Base-by-base conservation (phyloP, 2,797 vertebrate genomes). In the Salarias fasciatus region DNA sequence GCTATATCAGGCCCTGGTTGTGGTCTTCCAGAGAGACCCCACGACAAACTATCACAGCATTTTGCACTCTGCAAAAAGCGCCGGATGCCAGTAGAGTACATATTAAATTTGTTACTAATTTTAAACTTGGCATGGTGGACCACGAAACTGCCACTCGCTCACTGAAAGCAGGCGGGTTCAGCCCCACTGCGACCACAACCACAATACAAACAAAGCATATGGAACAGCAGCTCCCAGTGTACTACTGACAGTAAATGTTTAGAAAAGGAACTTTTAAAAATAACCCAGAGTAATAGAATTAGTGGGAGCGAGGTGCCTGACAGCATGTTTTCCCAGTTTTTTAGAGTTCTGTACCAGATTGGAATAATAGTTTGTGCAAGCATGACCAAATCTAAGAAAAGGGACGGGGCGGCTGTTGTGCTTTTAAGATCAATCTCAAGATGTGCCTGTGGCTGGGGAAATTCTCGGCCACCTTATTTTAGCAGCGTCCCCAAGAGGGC, bases 21-120 rank as follows among this genome's bases (percentile, higher is more conserved):
- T 88, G 94, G 94, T 94, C 95, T 94, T 92, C 87, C 82, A 88
- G 86, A 75, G 70, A 93, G 90, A 92, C 91, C 77, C 89, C 78
- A 61, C 77, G 86, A 95, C 93, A 95, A 95, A 94, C 93, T 92
- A 87, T 88, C 76, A 74, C 79, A 89, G 84, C 89, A 85, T 94
- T 94, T 92, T 93, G 88, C 93, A 91, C 92, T 94, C 91, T 92
- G 83, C 85, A 86, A 83, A 86, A 92, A 93, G 72, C 83, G 86
- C 88, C 70, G 89, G 89, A 94, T 93, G 94, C 91, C 92, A 93
- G 84, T 79, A 69, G 85, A 91, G 90, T 93, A 92, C 92, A 94
- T 92, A 93, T 88, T 83, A 94, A 95, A 96, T 96, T 96, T 96
- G 95, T 95, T 96, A 89, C 95, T 94, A 95, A 97, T 96, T 97